A percentile compares a stretch with the other conserved stretches of the same genome.
Conservation (phyloP, 2,888 invertebrate genomes). For the Keiferia lycopersicella region DNA sequence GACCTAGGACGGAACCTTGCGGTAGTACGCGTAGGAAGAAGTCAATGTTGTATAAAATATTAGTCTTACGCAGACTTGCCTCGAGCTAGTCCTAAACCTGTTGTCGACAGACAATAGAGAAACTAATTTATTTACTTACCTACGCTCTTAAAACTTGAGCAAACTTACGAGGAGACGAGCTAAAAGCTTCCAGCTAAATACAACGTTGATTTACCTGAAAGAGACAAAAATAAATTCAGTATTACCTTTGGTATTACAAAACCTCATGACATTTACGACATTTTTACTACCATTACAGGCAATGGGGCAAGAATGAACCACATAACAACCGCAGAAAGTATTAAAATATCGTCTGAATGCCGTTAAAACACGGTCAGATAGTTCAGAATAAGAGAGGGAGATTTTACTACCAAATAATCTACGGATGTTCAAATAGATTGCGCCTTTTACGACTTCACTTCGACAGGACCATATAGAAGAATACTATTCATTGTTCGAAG, state of each 20-base stretch:
- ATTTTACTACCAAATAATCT: slow-evolving; percentile 50
- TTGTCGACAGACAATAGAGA: not conserved
- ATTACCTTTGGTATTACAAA: not conserved
- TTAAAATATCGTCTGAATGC: slow-evolving; percentile 47
- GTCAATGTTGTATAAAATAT: slow-evolving; percentile 32
- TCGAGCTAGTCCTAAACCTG: slow-evolving; percentile 40
- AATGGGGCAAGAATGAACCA: slow-evolving; percentile 40
- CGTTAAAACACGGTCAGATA: slow-evolving; percentile 46
- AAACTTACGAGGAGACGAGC: not conserved
- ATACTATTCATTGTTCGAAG: slow-evolving; percentile 32
- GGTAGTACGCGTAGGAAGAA: slow-evolving; percentile 52
- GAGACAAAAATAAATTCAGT: slow-evolving; percentile 34
- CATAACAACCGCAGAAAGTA: slow-evolving; percentile 30
- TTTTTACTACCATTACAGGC: slow-evolving; percentile 40
- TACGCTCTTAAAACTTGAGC: not conserved
- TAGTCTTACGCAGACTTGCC: slow-evolving; percentile 39
- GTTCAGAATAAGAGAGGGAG: slow-evolving; percentile 41
- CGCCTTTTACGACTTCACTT: slow-evolving; percentile 48
- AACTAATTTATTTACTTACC: too few relatives aligned
- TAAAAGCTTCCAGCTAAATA: not conserved
- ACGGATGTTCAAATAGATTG: slow-evolving; percentile 47
- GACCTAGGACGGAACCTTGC: slow-evolving; percentile 58
- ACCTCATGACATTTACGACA: slow-evolving; percentile 23
- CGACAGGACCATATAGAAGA: slow-evolving; percentile 29
- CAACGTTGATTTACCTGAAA: slow-evolving; percentile 42